These are phyloP conservation scores for Psettodes erumei DNA, from an alignment of 2,113 vertebrate genomes.

Conservation along the genomic window DNA sequence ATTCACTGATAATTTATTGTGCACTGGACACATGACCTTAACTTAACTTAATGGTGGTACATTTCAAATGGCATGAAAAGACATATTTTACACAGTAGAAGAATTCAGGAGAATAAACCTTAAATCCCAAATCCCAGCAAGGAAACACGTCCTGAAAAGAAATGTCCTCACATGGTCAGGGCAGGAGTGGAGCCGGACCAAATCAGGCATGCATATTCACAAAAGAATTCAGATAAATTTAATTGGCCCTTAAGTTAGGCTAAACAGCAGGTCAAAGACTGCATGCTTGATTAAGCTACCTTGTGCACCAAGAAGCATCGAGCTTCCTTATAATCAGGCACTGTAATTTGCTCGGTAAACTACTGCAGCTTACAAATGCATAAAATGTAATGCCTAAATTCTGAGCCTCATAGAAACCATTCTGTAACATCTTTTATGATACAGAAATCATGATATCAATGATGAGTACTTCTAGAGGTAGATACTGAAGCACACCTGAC, in stretches of 20 bases:
- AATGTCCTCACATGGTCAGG: neutral
- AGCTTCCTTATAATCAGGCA: neutral
- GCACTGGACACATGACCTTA: neutral
- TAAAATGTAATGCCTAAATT: neutral
- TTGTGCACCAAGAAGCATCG: neutral
- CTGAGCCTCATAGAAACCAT: neutral
- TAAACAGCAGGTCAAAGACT: conserved; percentile 27
- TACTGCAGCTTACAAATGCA: neutral
- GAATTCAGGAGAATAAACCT: neutral
- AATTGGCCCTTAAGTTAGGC: conserved; percentile 14
- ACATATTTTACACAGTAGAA: neutral
- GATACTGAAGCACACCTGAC: conserved; percentile 19
- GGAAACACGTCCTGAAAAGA: neutral
- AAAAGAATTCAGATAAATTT: conserved; percentile 2
- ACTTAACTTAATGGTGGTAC: neutral
- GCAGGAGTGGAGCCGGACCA: neutral
- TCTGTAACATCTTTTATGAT: neutral
- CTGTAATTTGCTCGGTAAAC: conserved; percentile 5
- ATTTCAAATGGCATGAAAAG: neutral
- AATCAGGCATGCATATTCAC: conserved; percentile 1
- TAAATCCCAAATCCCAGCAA: neutral
- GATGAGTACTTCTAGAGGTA: neutral
- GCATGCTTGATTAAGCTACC: neutral
- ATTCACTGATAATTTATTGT: neutral
- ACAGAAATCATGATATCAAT: neutral